Evolutionary conservation across 1,140 invertebrate genomes (phyloP).

Genomic region (Diorhabda sublineata): DNA sequence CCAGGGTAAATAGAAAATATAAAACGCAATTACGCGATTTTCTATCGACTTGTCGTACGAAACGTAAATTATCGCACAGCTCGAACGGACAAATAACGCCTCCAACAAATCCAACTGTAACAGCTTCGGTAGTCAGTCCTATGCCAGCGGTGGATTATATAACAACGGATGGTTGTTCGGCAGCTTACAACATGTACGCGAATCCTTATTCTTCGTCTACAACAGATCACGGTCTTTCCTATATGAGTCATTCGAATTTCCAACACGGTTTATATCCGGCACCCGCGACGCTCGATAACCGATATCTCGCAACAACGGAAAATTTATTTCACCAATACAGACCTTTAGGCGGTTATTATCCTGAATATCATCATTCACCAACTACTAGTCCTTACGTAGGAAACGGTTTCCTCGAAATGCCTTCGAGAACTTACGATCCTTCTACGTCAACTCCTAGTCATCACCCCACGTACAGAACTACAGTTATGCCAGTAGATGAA

Average conservation of each 20-base stretch:
- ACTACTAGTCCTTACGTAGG: constrained; percentile 62
- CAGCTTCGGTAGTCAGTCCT: constrained; percentile 44
- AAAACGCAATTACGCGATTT: constrained; percentile 91
- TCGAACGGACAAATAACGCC: constrained; percentile 43
- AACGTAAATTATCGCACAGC: constrained; percentile 69
- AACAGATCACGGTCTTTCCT: constrained; percentile 60
- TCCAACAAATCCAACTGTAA: constrained; percentile 35
- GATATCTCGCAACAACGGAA: constrained; percentile 70
- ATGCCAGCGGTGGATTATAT: constrained; percentile 61
- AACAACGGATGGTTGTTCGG: constrained; percentile 60
- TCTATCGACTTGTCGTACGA: constrained; percentile 84
- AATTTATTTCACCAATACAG: constrained; percentile 85
- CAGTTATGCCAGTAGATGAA: constrained; percentile 53
- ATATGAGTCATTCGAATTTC: constrained; percentile 72
- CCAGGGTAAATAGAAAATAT: constrained; percentile 78
- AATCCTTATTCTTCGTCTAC: constrained; percentile 69
- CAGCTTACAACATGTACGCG: constrained; percentile 77
- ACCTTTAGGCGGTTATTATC: constrained; percentile 70
- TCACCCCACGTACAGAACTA: constrained; percentile 48
- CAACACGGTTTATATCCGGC: constrained; percentile 65
- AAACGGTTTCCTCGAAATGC: constrained; percentile 73
- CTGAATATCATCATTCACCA: constrained; percentile 67
- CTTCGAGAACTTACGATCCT: constrained; percentile 53
- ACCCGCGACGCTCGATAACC: constrained; percentile 65
- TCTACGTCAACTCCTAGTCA: constrained; percentile 53